A percentile compares a stretch with the other conserved stretches of the same genome.
Conservation (phyloP, 2,113 vertebrate species). For the Clarias macrocephalus region DNA sequence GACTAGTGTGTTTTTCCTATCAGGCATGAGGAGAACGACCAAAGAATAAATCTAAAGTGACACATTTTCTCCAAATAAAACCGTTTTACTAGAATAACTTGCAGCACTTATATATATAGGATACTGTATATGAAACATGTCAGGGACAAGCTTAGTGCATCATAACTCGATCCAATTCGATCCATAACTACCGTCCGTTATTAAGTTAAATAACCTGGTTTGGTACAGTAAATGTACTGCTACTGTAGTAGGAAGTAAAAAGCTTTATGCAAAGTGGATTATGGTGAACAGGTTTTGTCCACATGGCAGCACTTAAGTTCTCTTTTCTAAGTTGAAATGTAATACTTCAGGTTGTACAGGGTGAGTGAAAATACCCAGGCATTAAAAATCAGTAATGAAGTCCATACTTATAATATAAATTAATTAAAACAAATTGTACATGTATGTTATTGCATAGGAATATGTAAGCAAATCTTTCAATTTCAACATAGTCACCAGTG, state of each 20-base stretch:
- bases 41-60: not conserved
- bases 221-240: not conserved
- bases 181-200: not conserved
- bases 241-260: not conserved
- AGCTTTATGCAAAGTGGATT: not conserved
- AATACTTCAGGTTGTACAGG: not conserved
- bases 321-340: not conserved
- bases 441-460: too few relatives aligned
- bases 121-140: not conserved
- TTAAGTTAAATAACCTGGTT: not conserved
- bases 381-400: too few relatives aligned
- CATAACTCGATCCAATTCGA: not conserved
- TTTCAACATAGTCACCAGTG: too few relatives aligned
- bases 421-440: too few relatives aligned
- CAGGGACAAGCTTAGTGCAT: not conserved
- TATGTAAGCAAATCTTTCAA: too few relatives aligned
- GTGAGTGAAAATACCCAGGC: not conserved
- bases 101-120: not conserved
- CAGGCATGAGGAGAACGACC: not conserved
- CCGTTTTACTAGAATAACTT: not conserved
- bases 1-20: not conserved
- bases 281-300: not conserved
- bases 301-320: not conserved
- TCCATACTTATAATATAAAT: too few relatives aligned
- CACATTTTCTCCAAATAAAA: slow-evolving; percentile 4